Evolutionary conservation across 1,140 invertebrate genomes (phyloP).

Genomic region (Pseudachorutes palmiensis): DNA sequence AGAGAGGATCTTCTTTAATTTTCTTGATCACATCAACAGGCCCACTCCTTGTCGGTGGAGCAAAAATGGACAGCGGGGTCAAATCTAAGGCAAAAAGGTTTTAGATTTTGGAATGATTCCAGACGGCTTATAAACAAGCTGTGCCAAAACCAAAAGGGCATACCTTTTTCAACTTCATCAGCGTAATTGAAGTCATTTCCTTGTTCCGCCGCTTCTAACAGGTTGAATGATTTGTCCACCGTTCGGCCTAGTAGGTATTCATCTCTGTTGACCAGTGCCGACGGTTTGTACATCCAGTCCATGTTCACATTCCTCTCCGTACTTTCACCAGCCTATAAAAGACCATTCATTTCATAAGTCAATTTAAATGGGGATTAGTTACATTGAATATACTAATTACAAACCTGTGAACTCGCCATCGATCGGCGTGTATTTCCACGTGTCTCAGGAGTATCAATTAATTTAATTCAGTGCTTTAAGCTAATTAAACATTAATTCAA

Average conservation of each 20-base stretch:
- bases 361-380: not conserved
- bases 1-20: conserved; percentile 38
- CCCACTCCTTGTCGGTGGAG: conserved; percentile 13
- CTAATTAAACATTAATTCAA: too few relatives aligned
- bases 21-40: conserved; percentile 36
- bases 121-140: conserved; percentile 1
- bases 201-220: conserved; percentile 54
- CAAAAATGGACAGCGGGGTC: conserved; percentile 37
- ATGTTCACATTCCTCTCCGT: conserved; percentile 42
- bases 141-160: not conserved
- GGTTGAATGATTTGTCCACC: conserved; percentile 76
- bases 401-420: not conserved
- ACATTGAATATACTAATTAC: not conserved
- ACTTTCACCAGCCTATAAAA: not conserved
- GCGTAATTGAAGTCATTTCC: conserved; percentile 37
- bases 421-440: not conserved
- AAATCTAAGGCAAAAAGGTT: conserved; percentile 27
- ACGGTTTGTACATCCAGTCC: conserved; percentile 89
- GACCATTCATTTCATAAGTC: not conserved
- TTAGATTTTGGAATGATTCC: conserved; percentile 12
- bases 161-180: conserved; percentile 37
- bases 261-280: conserved; percentile 65
- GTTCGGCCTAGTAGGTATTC: conserved; percentile 81
- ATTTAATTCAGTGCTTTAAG: not conserved
- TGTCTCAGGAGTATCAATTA: not conserved